phyloP scores from a whole-genome alignment of 2,113 vertebrate genomes.

The Ahaetulla prasina region DNA sequence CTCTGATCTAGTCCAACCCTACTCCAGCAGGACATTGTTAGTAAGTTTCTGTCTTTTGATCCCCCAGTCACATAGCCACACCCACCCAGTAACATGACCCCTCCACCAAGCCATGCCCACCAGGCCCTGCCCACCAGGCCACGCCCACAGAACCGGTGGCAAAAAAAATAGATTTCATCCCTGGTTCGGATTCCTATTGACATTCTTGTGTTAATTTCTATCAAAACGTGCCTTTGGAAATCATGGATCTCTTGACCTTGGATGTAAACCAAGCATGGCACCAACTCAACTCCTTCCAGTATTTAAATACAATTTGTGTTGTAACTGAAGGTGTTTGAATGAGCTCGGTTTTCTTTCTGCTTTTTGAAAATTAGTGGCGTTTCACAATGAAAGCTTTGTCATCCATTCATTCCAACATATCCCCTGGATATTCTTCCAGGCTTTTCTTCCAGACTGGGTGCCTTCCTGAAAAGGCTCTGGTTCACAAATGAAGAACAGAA shows the following conservation, averaged over 20 bases:
- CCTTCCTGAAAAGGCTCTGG: background rate
- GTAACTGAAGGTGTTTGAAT: slow-evolving; percentile 16
- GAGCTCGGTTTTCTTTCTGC: background rate
- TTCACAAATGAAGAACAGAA: background rate
- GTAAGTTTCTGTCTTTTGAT: too few relatives aligned
- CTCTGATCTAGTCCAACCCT: too few relatives aligned
- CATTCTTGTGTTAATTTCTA: background rate
- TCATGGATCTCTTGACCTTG: background rate
- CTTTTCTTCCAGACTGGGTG: background rate
- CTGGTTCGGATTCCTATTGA: background rate
- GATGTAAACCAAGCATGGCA: slow-evolving; percentile 2
- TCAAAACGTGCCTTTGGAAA: background rate
- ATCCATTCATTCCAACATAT: background rate
- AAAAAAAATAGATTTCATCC: too few relatives aligned
- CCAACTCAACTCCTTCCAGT: slow-evolving; percentile 37
- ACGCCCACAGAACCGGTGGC: too few relatives aligned
- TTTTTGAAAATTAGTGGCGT: background rate
- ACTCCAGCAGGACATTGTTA: too few relatives aligned
- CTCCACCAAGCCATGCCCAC: too few relatives aligned
- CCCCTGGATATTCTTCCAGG: background rate
- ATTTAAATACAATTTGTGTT: slow-evolving; percentile 27
- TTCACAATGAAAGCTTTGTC: background rate
- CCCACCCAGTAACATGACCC: too few relatives aligned
- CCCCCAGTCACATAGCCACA: too few relatives aligned
- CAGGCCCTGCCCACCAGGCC: too few relatives aligned